Evolutionary conservation across 2,888 invertebrate species (phyloP), one percentile per base, ranked within the genome.

Genomic region (Drosophila demipolita): DNA sequence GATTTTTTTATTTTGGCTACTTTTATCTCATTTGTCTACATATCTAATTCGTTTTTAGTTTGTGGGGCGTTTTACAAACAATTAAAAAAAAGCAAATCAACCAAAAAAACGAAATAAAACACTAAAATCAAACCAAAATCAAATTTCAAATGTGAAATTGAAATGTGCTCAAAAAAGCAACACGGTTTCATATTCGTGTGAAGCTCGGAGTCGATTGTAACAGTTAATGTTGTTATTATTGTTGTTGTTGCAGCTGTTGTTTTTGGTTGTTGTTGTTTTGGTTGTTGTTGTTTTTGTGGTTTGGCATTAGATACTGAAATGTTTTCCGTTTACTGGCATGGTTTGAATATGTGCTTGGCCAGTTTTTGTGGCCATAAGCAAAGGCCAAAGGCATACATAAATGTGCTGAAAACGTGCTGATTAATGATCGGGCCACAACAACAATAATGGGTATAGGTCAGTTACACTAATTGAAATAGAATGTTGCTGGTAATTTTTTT

Each of bases 391-490:
- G 36, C 23, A 54, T 20, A 72, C 32, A 68, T 55, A 57, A 68
- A 66, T 63, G 68, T 68, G 38, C 71, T 64, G 63, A 66, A 89
- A 87, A 85, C 79, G 81, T 87, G 89, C 86, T 85, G 89, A 87
- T 89, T 87, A 87, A 89, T 87, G 86, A 73, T 75, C 60, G 57
- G 42, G 62, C 32, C 73, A 52, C 48, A 29, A 57, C 33, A 85
- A 32, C 45, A 45, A 8, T 23, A 45, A 89, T 87, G 88, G 73
- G 75, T 90, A 89, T 89, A 87, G 87, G 87, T 87, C 87, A 87
- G 87, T 87, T 85, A 85, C 76, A 79, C 89, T 86, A 86, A 86
- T 86, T 86, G 89, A 87, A 89, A 89, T 87, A 86, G 85, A 86
- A 86, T 86, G 87, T 78, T 81, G 64, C 32, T 38, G 52, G 64